Evolutionary conservation across 2,797 vertebrate species (phyloP).

Genomic region (Catostomus latipinnis): DNA sequence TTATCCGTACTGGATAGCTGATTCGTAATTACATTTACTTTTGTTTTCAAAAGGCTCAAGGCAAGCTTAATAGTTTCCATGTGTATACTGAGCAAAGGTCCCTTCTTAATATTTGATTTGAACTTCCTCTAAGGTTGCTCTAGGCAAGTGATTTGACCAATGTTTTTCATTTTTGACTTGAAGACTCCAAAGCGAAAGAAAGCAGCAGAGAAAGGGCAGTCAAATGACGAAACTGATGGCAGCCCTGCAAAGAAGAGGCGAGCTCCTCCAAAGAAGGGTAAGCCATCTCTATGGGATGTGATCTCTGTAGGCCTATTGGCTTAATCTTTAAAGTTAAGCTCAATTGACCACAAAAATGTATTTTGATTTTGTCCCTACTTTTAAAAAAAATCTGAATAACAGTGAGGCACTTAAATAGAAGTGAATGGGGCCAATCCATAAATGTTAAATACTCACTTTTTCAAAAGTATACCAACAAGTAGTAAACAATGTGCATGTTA

Average conservation of each 20-base stretch:
- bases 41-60: conserved; percentile 42
- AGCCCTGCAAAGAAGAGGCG: conserved; percentile 67
- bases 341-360: too few relatives aligned
- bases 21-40: conserved; percentile 58
- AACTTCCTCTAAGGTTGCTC: conserved; percentile 45
- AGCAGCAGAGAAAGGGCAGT: conserved; percentile 29
- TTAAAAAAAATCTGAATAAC: too few relatives aligned
- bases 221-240: conserved; percentile 54
- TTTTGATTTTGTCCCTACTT: too few relatives aligned
- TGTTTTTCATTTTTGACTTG: conserved; percentile 46
- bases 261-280: conserved; percentile 66
- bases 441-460: too few relatives aligned
- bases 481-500: too few relatives aligned
- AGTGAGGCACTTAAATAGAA: too few relatives aligned
- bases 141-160: conserved; percentile 48
- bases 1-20: conserved; percentile 25
- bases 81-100: conserved; percentile 33
- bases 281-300: background rate
- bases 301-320: background rate
- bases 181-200: conserved; percentile 72
- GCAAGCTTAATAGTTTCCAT: conserved; percentile 43
- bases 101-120: conserved; percentile 53
- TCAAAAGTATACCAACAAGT: too few relatives aligned
- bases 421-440: too few relatives aligned
- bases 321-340: background rate